Evolutionary conservation across 2,888 invertebrate genomes (phyloP).

Genomic region (Seira ritae): DNA sequence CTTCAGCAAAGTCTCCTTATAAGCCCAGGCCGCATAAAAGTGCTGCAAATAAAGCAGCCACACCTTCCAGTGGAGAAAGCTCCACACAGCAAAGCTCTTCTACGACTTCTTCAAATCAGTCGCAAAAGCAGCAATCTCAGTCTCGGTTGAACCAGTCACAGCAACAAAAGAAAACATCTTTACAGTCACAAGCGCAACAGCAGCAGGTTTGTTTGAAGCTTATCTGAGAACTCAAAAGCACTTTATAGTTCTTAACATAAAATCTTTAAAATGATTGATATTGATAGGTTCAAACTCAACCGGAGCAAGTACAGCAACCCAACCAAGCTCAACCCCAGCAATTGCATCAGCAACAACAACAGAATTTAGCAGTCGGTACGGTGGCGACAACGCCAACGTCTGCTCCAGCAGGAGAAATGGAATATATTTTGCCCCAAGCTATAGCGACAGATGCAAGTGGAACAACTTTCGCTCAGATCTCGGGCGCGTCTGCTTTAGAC

Average conservation of each 20-base stretch:
- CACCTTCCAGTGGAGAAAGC: background rate
- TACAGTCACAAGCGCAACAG: background rate
- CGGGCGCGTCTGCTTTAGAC: conserved; percentile 63
- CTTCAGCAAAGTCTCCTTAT: conserved; percentile 78
- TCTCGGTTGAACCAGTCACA: background rate
- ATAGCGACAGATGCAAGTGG: conserved; percentile 42
- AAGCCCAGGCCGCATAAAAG: conserved; percentile 75
- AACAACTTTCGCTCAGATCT: conserved; percentile 63
- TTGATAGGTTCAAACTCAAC: too few species aligned
- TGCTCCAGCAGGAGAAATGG: conserved; percentile 66
- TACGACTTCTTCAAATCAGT: background rate
- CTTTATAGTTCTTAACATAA: too few species aligned
- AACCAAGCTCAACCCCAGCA: conserved; percentile 15
- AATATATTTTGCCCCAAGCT: conserved; percentile 69
- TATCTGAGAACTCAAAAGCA: too few species aligned
- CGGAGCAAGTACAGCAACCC: conserved; percentile 6
- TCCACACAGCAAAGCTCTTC: background rate
- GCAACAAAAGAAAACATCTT: conserved; percentile 16
- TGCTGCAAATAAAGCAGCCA: background rate
- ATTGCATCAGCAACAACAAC: conserved; percentile 46
- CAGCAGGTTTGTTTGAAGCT: too few species aligned
- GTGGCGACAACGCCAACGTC: conserved; percentile 2
- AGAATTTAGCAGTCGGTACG: conserved; percentile 24
- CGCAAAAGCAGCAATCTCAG: background rate
- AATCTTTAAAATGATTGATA: too few species aligned